These are phyloP conservation scores for Hippopotamyrus pictus DNA, from an alignment of 2,797 vertebrate genomes.

Conservation along the genomic window DNA sequence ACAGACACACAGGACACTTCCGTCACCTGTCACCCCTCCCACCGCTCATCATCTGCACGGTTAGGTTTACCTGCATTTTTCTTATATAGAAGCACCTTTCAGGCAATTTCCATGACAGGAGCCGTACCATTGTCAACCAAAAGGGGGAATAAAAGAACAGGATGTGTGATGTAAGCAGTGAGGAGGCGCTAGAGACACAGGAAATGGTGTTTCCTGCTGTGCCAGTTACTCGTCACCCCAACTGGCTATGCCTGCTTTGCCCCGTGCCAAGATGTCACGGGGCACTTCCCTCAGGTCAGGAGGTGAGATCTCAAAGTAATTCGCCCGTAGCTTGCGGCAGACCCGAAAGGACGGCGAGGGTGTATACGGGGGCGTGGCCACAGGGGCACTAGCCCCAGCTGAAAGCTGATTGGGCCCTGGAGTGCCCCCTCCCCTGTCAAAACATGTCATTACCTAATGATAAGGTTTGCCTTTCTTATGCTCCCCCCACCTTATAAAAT, in stretches of 20 bases:
- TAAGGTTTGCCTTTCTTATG: neutral
- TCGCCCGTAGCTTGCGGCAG: neutral
- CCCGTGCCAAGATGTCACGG: neutral
- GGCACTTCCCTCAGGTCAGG: neutral
- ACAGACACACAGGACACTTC: neutral
- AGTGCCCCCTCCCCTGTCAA: neutral
- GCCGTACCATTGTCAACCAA: neutral
- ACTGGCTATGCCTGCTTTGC: neutral
- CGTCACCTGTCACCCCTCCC: neutral
- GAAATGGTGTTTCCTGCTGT: neutral
- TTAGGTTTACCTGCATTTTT: neutral
- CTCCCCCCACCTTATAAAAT: neutral
- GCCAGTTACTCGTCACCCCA: neutral
- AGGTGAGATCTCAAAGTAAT: neutral
- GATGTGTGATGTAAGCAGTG: neutral
- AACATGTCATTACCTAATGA: neutral
- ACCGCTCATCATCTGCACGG: neutral
- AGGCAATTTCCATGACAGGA: neutral
- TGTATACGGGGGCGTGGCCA: neutral
- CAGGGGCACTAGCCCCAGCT: neutral
- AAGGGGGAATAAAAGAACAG: neutral
- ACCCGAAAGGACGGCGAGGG: neutral
- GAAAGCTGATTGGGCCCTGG: neutral
- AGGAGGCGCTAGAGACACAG: neutral
- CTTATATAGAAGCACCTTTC: neutral